Evolutionary conservation across 2,888 invertebrate genomes (phyloP), one percentile per base, ranked within the genome.

Genomic region (Maniola hyperantus): DNA sequence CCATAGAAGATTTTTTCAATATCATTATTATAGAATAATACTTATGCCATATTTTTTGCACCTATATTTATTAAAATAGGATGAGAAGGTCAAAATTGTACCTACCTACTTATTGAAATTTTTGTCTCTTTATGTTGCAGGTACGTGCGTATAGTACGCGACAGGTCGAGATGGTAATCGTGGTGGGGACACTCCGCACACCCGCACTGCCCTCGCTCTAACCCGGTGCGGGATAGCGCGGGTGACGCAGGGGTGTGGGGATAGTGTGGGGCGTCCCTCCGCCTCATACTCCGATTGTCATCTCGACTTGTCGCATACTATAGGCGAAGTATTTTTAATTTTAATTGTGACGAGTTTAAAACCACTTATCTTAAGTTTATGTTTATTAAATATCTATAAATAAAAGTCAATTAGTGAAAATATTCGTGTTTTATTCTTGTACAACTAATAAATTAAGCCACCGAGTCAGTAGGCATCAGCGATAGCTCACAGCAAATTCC

Each of bases 21-120:
- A 46, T 36, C 11, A 18, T 20, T 18, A 46, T 33, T 46, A 33
- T 42, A 39, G 46, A 11, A 6, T 42, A 42, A 7, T 42, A 57
- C 54, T 44, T 44, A 46, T 33, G 46, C 59, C 59, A 46, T 59
- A 59, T n/a, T 59, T 26, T 57, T 57, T 57, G 57, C 42, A 57
- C 39, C 20, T 57, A 20, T 1, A 8, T 20, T 39, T 57, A 57
- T 26, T 26, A 6, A 51, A 26, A 26, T 51, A 50, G 10, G 13
- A 51, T 10, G 18, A 5, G 33, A 50, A 7, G 13, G 4, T 13
- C 1, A 26, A 26, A 26, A 26, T 26, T 13, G 11, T 51, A 8
- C n/a, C n/a, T n/a, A n/a, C n/a, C n/a, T n/a, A n/a, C 5, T 33
- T 11, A 51, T 26, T 48, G 2, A 0, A 15, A 48, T 15, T 48